phyloP scores from a whole-genome alignment of 2,888 invertebrate genomes.

The Trichogramma dendrolimi region DNA sequence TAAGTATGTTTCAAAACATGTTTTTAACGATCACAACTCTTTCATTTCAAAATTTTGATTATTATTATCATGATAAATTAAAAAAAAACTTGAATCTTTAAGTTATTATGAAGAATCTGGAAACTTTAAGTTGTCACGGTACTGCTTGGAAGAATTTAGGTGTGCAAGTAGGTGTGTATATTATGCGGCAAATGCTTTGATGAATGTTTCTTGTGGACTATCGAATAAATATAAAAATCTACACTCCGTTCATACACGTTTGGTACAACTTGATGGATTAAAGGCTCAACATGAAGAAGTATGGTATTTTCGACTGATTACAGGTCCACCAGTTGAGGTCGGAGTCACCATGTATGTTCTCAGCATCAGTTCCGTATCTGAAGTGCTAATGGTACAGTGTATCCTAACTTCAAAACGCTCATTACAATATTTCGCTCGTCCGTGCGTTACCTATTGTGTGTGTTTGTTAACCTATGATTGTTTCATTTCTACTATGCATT shows the following conservation, averaged over 20 bases:
- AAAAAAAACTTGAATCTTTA: no score
- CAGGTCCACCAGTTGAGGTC: conserved; percentile 96
- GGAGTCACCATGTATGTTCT: conserved; percentile 98
- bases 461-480: conserved; percentile 2
- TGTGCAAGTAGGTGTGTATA: no score
- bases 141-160: no score
- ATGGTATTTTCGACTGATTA: conserved; percentile 57
- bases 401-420: conserved; percentile 27
- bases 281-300: conserved; percentile 28
- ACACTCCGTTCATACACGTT: conserved; percentile 16
- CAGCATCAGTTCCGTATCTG: conserved; percentile 96
- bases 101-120: no score
- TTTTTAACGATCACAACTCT: no score
- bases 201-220: not conserved
- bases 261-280: conserved; percentile 18
- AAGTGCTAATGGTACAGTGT: conserved; percentile 89
- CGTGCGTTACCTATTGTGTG: conserved; percentile 28
- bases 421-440: conserved; percentile 36
- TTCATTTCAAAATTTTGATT: no score
- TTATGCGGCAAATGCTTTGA: no score
- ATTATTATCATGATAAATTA: no score
- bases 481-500: not conserved
- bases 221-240: conserved; percentile 3
- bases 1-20: no score
- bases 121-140: no score